Percentiles rank a stretch among this genome's conserved stretches.
These are phyloP conservation scores for Perognathus longimembris DNA, from an alignment of 2,113 vertebrate species.

Conservation along the genomic window DNA sequence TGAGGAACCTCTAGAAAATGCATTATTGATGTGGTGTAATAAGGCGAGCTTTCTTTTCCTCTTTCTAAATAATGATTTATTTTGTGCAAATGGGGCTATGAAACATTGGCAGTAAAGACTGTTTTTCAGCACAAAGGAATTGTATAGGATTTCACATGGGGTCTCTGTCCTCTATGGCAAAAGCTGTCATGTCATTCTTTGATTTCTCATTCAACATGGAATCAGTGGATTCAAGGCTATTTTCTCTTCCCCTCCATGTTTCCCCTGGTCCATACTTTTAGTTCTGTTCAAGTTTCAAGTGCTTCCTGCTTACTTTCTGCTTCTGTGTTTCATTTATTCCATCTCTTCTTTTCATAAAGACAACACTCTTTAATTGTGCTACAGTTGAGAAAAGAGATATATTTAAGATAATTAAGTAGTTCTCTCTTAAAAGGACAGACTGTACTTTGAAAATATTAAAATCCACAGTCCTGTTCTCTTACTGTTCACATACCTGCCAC, in stretches of 20 bases:
- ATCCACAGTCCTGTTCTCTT: background rate
- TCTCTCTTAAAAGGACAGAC: background rate
- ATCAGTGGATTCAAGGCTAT: background rate
- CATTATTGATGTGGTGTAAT: slow-evolving; percentile 67
- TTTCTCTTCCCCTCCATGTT: background rate
- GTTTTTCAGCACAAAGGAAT: slow-evolving; percentile 41
- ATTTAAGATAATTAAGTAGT: slow-evolving; percentile 39
- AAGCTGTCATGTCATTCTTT: slow-evolving; percentile 1
- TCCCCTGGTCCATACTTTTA: background rate
- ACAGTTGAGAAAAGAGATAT: background rate
- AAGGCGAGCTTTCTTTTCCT: slow-evolving; percentile 30
- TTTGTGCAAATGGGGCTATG: slow-evolving; percentile 52
- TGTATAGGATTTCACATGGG: slow-evolving; percentile 44
- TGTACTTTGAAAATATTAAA: slow-evolving; percentile 28
- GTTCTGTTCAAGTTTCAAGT: slow-evolving; percentile 38
- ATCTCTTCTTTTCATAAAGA: slow-evolving; percentile 7
- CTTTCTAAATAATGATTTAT: slow-evolving; percentile 67
- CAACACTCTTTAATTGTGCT: background rate
- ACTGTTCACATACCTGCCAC: background rate
- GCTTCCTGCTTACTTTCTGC: background rate
- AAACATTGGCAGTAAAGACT: slow-evolving; percentile 33
- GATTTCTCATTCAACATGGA: slow-evolving; percentile 46
- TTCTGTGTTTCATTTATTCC: slow-evolving; percentile 1
- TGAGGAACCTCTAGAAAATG: slow-evolving; percentile 57
- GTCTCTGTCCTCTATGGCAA: slow-evolving; percentile 4